These are phyloP conservation scores for Pelodiscus sinensis DNA, from an alignment of 2,113 vertebrate genomes.

Conservation along the genomic window DNA sequence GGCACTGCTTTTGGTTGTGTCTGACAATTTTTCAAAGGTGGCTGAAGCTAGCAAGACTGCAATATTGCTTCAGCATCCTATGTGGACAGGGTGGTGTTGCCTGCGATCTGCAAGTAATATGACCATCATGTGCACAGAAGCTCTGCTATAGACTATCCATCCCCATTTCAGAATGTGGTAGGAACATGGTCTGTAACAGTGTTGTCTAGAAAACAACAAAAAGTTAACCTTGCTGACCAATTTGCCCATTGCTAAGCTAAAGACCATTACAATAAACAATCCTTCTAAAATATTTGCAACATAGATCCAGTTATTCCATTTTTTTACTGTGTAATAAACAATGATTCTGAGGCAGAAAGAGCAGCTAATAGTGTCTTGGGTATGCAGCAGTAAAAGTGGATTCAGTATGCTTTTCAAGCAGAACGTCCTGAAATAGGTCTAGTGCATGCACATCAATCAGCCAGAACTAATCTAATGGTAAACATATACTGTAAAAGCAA, in stretches of 20 bases:
- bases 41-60: slow-evolving; percentile 11
- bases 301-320: neutral
- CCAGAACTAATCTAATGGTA: slow-evolving; percentile 61
- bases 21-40: slow-evolving; percentile 19
- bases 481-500: slow-evolving; percentile 43
- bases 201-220: neutral
- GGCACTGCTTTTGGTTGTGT: slow-evolving; percentile 7
- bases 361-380: slow-evolving; percentile 4
- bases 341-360: neutral
- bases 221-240: neutral
- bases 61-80: slow-evolving; percentile 5
- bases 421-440: neutral
- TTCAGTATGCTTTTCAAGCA: neutral
- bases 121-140: neutral
- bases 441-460: slow-evolving; percentile 33
- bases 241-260: neutral
- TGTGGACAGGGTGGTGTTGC: neutral
- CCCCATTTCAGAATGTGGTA: neutral
- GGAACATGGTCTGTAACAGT: neutral
- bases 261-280: slow-evolving; percentile 20
- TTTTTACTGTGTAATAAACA: neutral
- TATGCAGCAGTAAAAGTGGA: neutral
- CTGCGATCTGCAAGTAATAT: slow-evolving; percentile 40
- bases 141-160: neutral
- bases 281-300: slow-evolving; percentile 15